A percentile compares a stretch with the other conserved stretches of the same genome.
Evolutionary conservation across 2,797 vertebrate species (phyloP).

Genomic region (Zenarchopterus dispar): DNA sequence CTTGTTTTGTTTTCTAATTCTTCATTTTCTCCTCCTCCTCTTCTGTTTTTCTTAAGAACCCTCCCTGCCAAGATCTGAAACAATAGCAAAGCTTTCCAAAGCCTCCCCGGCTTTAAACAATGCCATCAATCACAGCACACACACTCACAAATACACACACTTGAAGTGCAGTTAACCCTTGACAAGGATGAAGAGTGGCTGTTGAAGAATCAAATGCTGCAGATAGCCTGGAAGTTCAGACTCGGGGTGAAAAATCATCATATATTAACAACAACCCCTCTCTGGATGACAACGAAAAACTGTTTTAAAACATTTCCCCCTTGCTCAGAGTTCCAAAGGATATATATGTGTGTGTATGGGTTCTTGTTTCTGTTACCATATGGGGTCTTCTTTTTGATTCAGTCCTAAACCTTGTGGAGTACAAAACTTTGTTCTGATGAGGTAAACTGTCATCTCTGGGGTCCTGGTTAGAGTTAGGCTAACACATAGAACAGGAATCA

Average conservation of each 20-base stretch:
- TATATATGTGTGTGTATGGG: no score
- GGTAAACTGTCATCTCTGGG: no score
- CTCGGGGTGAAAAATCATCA: constrained; percentile 25
- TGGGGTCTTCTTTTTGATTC: no score
- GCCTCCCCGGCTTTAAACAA: constrained; percentile 83
- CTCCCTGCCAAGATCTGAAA: constrained; percentile 79
- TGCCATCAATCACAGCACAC: constrained; percentile 80
- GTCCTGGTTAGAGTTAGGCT: no score
- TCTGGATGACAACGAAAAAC: constrained; percentile 45
- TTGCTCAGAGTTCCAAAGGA: constrained; percentile 17
- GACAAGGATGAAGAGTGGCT: neutral
- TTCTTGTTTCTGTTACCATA: no score
- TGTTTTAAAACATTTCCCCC: constrained; percentile 45
- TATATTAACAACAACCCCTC: constrained; percentile 9
- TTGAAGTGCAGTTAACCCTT: constrained; percentile 64
- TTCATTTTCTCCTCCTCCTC: constrained; percentile 33
- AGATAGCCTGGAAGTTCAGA: constrained; percentile 27
- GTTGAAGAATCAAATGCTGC: constrained; percentile 12
- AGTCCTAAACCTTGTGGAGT: no score
- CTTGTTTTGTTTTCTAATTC: constrained; percentile 74
- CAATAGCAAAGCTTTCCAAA: constrained; percentile 80
- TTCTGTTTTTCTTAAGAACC: constrained; percentile 64
- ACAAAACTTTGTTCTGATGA: no score
- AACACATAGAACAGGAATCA: no score
- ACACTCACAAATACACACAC: constrained; percentile 63